These are phyloP conservation scores for Melopsittacus undulatus DNA, from an alignment of 2,797 vertebrate species.

Conservation along the genomic window DNA sequence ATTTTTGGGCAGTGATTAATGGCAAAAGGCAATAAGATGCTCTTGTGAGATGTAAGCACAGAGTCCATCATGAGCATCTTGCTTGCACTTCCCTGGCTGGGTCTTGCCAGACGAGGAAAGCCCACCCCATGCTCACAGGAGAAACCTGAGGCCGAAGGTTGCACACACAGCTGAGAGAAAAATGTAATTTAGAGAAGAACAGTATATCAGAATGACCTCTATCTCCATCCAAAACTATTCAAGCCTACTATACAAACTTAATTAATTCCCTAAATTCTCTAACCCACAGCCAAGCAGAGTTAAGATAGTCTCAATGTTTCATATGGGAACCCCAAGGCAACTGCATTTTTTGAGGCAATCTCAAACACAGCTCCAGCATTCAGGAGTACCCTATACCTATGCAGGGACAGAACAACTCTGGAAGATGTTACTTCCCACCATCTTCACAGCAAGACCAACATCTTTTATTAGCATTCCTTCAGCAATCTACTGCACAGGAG, in stretches of 20 bases:
- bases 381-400: neutral
- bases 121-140: fast-evolving
- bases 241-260: neutral
- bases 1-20: fast-evolving
- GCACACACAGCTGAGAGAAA: neutral
- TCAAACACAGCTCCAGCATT: neutral
- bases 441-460: neutral
- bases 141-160: neutral
- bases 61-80: fast-evolving
- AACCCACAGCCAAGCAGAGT: neutral
- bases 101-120: neutral
- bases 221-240: neutral
- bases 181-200: neutral
- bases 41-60: neutral
- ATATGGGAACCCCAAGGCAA: neutral
- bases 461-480: neutral
- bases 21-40: neutral
- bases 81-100: neutral
- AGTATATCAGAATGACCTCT: neutral
- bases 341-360: neutral
- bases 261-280: neutral
- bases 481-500: neutral
- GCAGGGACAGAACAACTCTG: neutral
- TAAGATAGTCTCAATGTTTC: neutral
- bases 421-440: neutral